These are phyloP conservation scores for Zaprionus taronus DNA, from an alignment of 1,140 invertebrate species.

Conservation along the genomic window DNA sequence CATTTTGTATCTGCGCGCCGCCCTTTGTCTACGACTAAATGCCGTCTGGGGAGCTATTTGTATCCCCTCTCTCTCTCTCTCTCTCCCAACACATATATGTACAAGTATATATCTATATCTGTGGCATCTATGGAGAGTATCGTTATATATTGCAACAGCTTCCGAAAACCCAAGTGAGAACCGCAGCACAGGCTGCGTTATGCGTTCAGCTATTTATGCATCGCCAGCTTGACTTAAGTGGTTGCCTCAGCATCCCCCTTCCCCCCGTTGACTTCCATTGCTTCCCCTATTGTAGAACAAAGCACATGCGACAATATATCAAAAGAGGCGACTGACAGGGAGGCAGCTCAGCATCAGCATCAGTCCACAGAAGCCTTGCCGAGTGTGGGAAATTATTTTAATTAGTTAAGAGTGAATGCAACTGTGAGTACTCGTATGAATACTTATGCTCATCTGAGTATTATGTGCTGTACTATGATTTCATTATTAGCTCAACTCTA, in stretches of 20 bases:
- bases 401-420: slow-evolving; percentile 29
- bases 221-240: slow-evolving; percentile 48
- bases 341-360: background rate
- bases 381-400: slow-evolving; percentile 57
- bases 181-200: slow-evolving; percentile 2
- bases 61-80: slow-evolving; percentile 13
- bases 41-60: slow-evolving; percentile 50
- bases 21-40: slow-evolving; percentile 41
- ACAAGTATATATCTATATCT: slow-evolving; percentile 6
- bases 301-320: slow-evolving; percentile 57
- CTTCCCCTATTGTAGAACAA: slow-evolving; percentile 17
- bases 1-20: slow-evolving; percentile 18
- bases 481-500: background rate
- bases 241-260: slow-evolving; percentile 13
- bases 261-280: background rate
- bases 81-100: slow-evolving; percentile 9
- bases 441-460: background rate
- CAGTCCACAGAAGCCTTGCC: background rate
- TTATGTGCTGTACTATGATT: background rate
- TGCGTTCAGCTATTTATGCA: slow-evolving; percentile 7
- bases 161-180: slow-evolving; percentile 2
- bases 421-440: background rate
- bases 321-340: slow-evolving; percentile 26
- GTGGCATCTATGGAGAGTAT: background rate
- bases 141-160: background rate